Evolutionary conservation across 1,140 invertebrate species (phyloP), one percentile per base, ranked within the genome.

Genomic region (Hycleus cichorii): DNA sequence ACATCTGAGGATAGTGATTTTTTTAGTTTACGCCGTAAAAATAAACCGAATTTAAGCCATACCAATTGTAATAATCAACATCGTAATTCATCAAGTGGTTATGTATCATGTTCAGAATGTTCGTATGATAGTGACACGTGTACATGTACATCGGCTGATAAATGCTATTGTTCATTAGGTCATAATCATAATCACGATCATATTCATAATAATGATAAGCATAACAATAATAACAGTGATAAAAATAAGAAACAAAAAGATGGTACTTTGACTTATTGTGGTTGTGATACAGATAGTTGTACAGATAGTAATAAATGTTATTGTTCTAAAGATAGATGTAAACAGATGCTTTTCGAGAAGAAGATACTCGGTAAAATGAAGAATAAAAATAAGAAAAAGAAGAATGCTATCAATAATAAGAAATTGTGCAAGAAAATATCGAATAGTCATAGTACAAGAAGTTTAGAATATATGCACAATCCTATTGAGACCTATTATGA

Each of bases 301-400:
- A 82, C 87, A 0, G 90, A 91, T 55, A 90, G 87, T 69, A 91
- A 91, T 68, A 92, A 92, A 70, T 94, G 91, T 69, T 94, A 94
- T 69, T 94, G 91, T 72, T 76, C 80, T 6, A 76, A 77, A 2
- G 32, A 32, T 32, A 32, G 32, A 32, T 4, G 32, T 5, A 4
- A 7, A 7, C 32, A 7, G 7, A 5, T 7, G 32, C 4, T 32
- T 32, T 32, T 32, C 7, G 32, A 7, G 32, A 7, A 4, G 32
- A 7, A 32, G 18, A 18, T 18, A 18, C 18, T 18, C 3, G 32
- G 32, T 32, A 32, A 32, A 32, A 32, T 5, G 32, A 32, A 32
- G 32, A 32, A 18, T 18, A 18, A 18, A 18, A 18, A 18, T 18
- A 18, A 18, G 2, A 18, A 18, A 1, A 18, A 18, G 18, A 18